Percentiles rank a stretch among this genome's conserved stretches.
phyloP scores from a whole-genome alignment of 2,797 vertebrate species.

The Prionace glauca region DNA sequence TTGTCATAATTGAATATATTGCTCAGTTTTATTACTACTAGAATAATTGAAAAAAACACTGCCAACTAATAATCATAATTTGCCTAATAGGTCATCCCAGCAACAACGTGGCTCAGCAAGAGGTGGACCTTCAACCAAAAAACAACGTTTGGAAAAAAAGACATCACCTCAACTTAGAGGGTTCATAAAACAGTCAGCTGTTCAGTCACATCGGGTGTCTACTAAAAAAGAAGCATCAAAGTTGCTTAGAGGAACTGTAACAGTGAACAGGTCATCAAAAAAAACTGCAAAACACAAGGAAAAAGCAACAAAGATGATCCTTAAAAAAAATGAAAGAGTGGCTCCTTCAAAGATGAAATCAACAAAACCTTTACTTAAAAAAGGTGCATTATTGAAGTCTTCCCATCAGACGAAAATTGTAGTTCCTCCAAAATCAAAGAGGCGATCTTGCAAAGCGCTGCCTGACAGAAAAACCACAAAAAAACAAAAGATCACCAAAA shows the following conservation, averaged over 20 bases:
- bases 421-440: background rate
- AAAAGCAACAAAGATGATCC: background rate
- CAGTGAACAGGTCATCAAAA: background rate
- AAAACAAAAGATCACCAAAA: background rate
- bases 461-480: slow-evolving; percentile 10
- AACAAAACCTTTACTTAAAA: slow-evolving; percentile 1
- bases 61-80: background rate
- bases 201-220: background rate
- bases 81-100: background rate
- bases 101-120: background rate
- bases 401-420: slow-evolving; percentile 6
- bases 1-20: background rate
- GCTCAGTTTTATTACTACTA: background rate
- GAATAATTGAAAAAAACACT: background rate
- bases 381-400: slow-evolving; percentile 8
- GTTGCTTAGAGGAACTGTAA: background rate
- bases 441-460: background rate
- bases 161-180: background rate
- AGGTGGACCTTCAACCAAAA: slow-evolving; percentile 34
- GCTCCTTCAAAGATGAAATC: slow-evolving; percentile 14
- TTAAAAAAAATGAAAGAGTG: background rate
- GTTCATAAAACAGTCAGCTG: background rate
- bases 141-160: slow-evolving; percentile 1
- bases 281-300: background rate
- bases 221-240: slow-evolving; percentile 10